Conservation (phyloP, 2,113 vertebrate species). For the Peromyscus californicus region DNA sequence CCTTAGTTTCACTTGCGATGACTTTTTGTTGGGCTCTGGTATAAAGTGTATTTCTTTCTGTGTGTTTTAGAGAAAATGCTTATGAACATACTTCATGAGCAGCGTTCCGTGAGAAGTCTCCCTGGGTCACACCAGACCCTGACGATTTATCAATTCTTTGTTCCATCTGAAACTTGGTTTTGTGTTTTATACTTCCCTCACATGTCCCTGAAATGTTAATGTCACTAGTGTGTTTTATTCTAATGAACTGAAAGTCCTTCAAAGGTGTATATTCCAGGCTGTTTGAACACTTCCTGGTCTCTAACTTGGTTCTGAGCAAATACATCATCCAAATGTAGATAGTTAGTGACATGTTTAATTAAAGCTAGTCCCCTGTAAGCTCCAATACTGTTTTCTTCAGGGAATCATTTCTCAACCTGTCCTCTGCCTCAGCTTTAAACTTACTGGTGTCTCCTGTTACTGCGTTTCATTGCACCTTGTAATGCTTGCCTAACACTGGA, state of each 20-base stretch:
- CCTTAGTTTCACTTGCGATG: neutral
- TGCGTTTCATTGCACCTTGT: neutral
- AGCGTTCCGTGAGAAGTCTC: neutral
- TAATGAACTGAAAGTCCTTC: conserved; percentile 26
- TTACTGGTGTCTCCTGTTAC: neutral
- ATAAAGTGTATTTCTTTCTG: neutral
- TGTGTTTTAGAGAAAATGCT: neutral
- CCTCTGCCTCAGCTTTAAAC: neutral
- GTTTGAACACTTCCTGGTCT: neutral
- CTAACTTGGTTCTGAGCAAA: neutral
- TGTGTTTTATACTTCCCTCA: neutral
- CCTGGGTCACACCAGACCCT: neutral
- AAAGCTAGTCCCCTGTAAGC: neutral
- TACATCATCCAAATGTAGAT: neutral
- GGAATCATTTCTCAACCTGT: neutral
- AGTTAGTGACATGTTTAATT: neutral
- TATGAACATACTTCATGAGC: neutral
- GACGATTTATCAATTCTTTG: neutral
- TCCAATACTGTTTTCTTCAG: neutral
- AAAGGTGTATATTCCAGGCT: neutral
- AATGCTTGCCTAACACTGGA: neutral
- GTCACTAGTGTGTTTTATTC: neutral
- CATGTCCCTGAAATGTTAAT: neutral
- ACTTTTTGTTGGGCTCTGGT: neutral
- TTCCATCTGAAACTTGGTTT: neutral